Percentiles rank a stretch among this genome's conserved stretches.
Evolutionary conservation across 2,797 vertebrate species (phyloP).

Genomic region (Tolypeutes matacus): DNA sequence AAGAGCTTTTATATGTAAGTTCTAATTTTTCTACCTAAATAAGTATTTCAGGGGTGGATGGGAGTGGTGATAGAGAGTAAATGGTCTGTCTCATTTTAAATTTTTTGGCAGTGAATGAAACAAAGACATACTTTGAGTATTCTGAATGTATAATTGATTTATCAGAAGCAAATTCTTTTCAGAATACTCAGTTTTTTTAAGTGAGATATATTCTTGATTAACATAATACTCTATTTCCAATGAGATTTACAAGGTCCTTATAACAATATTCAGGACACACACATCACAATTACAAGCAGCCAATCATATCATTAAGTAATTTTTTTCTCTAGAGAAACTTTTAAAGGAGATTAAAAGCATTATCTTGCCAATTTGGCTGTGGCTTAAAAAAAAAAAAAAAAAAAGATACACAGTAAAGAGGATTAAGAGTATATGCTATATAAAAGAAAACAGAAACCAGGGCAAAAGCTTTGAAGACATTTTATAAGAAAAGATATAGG

Average conservation of each 20-base stretch:
- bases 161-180: conserved; percentile 37
- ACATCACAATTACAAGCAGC: conserved; percentile 11
- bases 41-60: conserved; percentile 22
- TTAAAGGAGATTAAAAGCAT: background rate
- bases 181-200: too few species aligned
- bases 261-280: conserved; percentile 25
- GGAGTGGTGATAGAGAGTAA: background rate
- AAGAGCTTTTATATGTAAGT: background rate
- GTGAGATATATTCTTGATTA: too few species aligned
- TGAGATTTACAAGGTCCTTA: conserved; percentile 2
- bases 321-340: conserved; percentile 31
- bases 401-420: background rate
- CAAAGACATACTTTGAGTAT: background rate
- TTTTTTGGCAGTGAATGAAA: conserved; percentile 23
- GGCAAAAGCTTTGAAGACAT: conserved; percentile 42
- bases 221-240: background rate
- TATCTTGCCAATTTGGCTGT: background rate
- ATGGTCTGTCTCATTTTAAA: background rate
- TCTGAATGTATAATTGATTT: conserved; percentile 11
- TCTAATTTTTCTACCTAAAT: conserved; percentile 22
- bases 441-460: background rate
- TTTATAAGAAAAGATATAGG: background rate
- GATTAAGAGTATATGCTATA: background rate
- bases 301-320: background rate
- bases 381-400: background rate